Percentiles rank a stretch among this genome's conserved stretches.
Conservation (phyloP, 2,888 invertebrate species). For the Abrostola triplasia region DNA sequence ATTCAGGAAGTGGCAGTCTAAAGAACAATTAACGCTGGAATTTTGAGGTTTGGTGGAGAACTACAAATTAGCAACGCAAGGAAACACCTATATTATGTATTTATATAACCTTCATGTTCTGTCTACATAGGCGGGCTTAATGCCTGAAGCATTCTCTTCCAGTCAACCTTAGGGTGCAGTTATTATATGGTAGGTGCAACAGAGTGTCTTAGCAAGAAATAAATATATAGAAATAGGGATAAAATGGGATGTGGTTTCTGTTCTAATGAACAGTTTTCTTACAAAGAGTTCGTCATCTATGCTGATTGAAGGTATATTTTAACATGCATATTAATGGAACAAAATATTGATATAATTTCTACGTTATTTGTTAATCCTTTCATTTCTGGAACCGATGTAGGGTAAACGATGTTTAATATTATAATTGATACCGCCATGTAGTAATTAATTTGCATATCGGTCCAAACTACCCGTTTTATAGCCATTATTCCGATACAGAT, state of each 20-base stretch:
- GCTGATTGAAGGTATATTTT: too few species aligned
- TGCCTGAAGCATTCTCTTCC: too few species aligned
- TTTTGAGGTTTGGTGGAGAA: slow-evolving; percentile 69
- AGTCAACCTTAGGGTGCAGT: too few species aligned
- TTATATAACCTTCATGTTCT: too few species aligned
- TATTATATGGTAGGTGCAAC: too few species aligned
- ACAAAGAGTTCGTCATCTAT: too few species aligned
- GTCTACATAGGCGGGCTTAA: too few species aligned
- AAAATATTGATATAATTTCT: slow-evolving; percentile 22
- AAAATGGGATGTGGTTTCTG: too few species aligned
- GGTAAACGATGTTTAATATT: slow-evolving; percentile 50
- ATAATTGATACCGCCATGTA: slow-evolving; percentile 48
- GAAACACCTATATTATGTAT: too few species aligned
- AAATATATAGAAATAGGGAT: too few species aligned
- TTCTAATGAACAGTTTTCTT: too few species aligned
- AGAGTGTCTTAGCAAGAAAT: too few species aligned
- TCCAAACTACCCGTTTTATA: slow-evolving; percentile 40
- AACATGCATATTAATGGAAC: neutral
- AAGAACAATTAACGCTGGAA: slow-evolving; percentile 77
- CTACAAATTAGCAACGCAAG: slow-evolving; percentile 74
- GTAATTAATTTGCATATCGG: slow-evolving; percentile 51
- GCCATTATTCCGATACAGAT: slow-evolving; percentile 38
- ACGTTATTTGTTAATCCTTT: slow-evolving; percentile 21
- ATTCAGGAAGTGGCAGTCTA: slow-evolving; percentile 59
- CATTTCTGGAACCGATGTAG: slow-evolving; percentile 39